A percentile compares a stretch with the other conserved stretches of the same genome.
Conservation (phyloP, 2,888 invertebrate species). For the Dioctria linearis region DNA sequence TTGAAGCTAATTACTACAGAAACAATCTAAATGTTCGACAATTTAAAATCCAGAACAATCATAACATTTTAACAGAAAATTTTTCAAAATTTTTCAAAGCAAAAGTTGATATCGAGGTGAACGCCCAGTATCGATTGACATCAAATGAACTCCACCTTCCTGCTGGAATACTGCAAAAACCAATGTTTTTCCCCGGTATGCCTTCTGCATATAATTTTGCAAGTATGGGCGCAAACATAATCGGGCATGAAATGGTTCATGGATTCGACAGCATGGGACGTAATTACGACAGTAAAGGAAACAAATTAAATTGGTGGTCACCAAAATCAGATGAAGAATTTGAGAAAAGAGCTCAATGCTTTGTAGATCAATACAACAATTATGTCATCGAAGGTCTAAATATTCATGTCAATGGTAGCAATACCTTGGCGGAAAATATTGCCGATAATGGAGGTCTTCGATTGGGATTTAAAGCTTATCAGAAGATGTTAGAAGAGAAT, state of each 20-base stretch:
- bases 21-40: conserved; percentile 3
- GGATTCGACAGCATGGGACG: conserved; percentile 87
- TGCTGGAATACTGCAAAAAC: conserved; percentile 8
- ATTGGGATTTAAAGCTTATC: conserved; percentile 50
- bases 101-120: neutral
- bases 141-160: neutral
- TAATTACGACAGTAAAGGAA: conserved; percentile 81
- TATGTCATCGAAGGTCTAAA: neutral
- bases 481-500: neutral
- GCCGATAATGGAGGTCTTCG: conserved; percentile 56
- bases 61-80: neutral
- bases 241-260: conserved; percentile 90
- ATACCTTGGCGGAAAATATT: conserved; percentile 55
- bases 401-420: neutral
- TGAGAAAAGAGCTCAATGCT: conserved; percentile 23
- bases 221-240: conserved; percentile 81
- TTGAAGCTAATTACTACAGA: neutral
- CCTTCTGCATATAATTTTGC: conserved; percentile 84
- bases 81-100: neutral
- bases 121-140: neutral
- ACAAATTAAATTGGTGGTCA: conserved; percentile 9
- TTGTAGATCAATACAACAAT: conserved; percentile 2
- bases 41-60: neutral
- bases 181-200: conserved; percentile 5
- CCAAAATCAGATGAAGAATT: neutral